phyloP scores from a whole-genome alignment of 1,140 invertebrate species.

The Drosophila micromelanica region DNA sequence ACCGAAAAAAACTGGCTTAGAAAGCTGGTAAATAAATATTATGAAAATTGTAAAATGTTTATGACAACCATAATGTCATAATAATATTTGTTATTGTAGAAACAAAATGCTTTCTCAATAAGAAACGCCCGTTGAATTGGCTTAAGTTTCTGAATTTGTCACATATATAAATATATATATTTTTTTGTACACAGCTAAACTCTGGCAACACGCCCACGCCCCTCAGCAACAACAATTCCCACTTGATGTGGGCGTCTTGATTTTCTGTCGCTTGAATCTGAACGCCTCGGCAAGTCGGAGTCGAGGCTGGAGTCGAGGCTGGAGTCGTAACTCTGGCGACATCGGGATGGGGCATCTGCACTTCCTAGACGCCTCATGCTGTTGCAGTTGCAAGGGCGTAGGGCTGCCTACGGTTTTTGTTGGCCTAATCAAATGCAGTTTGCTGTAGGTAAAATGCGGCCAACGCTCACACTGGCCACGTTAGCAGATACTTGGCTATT shows the following conservation, averaged over 20 bases:
- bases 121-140: slow-evolving; percentile 20
- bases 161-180: neutral
- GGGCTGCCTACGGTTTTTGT: slow-evolving; percentile 28
- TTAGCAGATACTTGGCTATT: neutral
- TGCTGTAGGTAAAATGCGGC: slow-evolving; percentile 37
- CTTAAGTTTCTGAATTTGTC: slow-evolving; percentile 5
- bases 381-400: slow-evolving; percentile 43
- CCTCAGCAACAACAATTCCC: neutral
- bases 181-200: neutral
- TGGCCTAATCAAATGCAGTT: slow-evolving; percentile 42
- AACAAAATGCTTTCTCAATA: slow-evolving; percentile 4
- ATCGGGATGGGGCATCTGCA: slow-evolving; percentile 18
- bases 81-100: neutral
- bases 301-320: neutral
- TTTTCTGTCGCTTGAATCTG: slow-evolving; percentile 8
- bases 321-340: slow-evolving; percentile 42
- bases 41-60: too few relatives aligned
- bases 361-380: slow-evolving; percentile 38
- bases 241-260: slow-evolving; percentile 31
- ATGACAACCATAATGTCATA: neutral
- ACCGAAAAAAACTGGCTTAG: too few relatives aligned
- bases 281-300: slow-evolving; percentile 37
- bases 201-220: slow-evolving; percentile 25
- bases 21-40: too few relatives aligned
- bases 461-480: neutral